Base-by-base conservation (phyloP, 1,140 invertebrate genomes). In the Drosophila tristis region DNA sequence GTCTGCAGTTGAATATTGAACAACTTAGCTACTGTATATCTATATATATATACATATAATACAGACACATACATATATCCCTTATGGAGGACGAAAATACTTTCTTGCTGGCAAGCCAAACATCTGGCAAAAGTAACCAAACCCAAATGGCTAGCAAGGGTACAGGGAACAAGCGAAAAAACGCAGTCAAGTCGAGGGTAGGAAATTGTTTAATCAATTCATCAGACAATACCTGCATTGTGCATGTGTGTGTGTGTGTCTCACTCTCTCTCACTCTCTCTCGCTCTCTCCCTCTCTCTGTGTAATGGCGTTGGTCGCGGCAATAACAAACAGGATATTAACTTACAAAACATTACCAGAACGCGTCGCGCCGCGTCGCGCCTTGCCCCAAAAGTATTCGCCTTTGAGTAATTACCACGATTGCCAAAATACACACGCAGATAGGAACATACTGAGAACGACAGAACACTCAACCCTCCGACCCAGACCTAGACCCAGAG, bases 241-340 rank as follows among this genome's bases (percentile, higher is more conserved):
- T 65, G 68, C 56, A 66, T 53, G 42, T 63, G 54, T 65, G 43
- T 65, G 42, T 63, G 53, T 76, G 23, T 51, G 20, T 23, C 5
- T 50, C 4, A 25, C 3, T 25, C 23, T 25, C 23, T 25, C 23
- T 25, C 23, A 0, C 23, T 25, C 3, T 25, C 23, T 1, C 23
- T 23, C 23, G 0, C 23, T 25, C 3, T 25, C 23, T 1, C 23
- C 2, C 23, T 4, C 23, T 2, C 23, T 23, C 2, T 25, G 23
- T 25, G 15, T 70, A 62, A 72, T 74, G 71, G 64, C 79, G 68
- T 85, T 80, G 71, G 74, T 64, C 73, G 65, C 62, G 74, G 82
- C 82, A 86, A 82, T 87, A 89, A 89, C 84, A 87, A 86, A 87
- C 84, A 89, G 84, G 84, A 87, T 87, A 87, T 87, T 87, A 87